A percentile compares a stretch with the other conserved stretches of the same genome.
Conservation (phyloP, 2,888 invertebrate species). For the Anoncus sp. region DNA sequence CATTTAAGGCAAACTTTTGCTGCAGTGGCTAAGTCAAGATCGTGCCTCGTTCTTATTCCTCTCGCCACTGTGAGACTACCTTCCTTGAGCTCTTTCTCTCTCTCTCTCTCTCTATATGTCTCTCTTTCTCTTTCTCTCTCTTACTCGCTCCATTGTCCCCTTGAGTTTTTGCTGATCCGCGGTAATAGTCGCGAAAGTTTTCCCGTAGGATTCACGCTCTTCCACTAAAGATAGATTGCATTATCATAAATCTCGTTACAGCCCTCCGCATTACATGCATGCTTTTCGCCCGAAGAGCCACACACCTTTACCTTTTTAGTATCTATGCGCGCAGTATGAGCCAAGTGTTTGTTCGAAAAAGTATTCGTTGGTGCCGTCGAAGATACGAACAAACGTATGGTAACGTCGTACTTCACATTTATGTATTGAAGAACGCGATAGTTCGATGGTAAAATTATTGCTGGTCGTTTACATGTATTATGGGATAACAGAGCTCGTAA, state of each 20-base stretch:
- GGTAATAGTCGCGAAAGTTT: constrained; percentile 25
- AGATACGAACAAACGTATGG: constrained; percentile 20
- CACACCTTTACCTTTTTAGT: constrained; percentile 2
- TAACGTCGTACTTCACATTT: constrained; percentile 6
- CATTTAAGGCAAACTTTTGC: constrained; percentile 32
- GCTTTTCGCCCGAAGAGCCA: neutral
- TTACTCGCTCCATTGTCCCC: neutral
- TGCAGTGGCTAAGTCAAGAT: constrained; percentile 13
- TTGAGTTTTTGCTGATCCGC: constrained; percentile 24
- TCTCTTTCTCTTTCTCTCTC: neutral
- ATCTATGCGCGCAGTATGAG: neutral
- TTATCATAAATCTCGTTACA: constrained; percentile 65
- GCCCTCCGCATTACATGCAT: constrained; percentile 19
- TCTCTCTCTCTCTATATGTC: constrained; percentile 5
- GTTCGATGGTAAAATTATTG: constrained; percentile 40
- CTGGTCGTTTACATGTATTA: constrained; percentile 43
- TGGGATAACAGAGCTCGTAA: constrained; percentile 2
- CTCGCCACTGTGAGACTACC: constrained; percentile 1
- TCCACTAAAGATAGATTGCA: constrained; percentile 63
- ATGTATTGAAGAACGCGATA: constrained; percentile 17
- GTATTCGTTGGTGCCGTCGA: constrained; percentile 17
- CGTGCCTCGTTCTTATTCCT: constrained; percentile 29
- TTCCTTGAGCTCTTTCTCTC: neutral
- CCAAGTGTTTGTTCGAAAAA: constrained; percentile 16
- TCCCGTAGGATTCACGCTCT: constrained; percentile 29